Evolutionary conservation across 2,888 invertebrate genomes (phyloP).

Genomic region (Dicroscelio sp.): DNA sequence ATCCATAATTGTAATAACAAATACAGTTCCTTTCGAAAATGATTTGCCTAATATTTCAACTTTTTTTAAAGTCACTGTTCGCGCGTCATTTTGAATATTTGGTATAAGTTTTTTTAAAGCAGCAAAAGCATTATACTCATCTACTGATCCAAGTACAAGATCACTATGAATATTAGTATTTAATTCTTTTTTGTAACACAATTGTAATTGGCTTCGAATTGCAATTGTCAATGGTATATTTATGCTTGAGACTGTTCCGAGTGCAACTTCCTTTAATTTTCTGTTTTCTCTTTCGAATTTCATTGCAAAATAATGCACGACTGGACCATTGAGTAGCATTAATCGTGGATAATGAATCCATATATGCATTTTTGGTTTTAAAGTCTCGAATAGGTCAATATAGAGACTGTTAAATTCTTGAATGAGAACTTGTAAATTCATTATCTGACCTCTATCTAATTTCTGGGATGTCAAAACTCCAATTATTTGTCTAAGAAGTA

Average conservation of each 20-base stretch:
- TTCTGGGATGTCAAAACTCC: too few relatives aligned
- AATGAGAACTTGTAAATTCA: too few relatives aligned
- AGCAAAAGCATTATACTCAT: not conserved
- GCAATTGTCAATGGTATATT: slow-evolving; percentile 3
- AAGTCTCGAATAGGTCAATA: not conserved
- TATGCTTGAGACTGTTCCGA: not conserved
- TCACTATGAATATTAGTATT: not conserved
- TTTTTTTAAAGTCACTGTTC: too few relatives aligned
- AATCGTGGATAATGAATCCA: not conserved
- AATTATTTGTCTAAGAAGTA: too few relatives aligned
- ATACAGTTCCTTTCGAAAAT: too few relatives aligned
- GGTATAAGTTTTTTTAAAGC: too few relatives aligned
- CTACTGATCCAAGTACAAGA: not conserved
- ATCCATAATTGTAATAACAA: too few relatives aligned
- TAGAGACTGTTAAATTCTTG: too few relatives aligned
- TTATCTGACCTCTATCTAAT: too few relatives aligned
- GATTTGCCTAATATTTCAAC: too few relatives aligned
- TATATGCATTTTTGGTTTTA: not conserved
- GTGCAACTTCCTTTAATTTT: not conserved
- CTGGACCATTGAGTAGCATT: not conserved
- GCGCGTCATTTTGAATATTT: too few relatives aligned
- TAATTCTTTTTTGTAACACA: not conserved
- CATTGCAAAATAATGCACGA: not conserved
- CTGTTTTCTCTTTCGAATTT: not conserved
- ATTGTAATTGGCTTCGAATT: not conserved